phyloP scores from a whole-genome alignment of 2,888 invertebrate species.

The Drosophila dives region DNA sequence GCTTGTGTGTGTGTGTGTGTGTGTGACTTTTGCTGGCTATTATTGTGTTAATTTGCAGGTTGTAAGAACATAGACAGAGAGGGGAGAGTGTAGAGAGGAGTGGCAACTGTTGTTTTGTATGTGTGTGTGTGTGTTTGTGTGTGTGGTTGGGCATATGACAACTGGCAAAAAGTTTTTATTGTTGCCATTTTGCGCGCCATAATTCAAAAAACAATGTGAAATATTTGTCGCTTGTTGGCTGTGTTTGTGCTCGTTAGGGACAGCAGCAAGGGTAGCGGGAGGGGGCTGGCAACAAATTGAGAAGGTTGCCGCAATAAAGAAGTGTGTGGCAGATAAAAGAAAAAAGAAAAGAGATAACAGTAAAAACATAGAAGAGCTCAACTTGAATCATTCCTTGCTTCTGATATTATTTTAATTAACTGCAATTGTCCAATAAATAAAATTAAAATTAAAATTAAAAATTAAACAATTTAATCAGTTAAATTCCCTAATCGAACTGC shows the following conservation, averaged over 20 bases:
- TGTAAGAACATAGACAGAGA: constrained; percentile 11
- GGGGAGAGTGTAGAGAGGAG: not conserved
- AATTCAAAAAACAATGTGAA: constrained; percentile 71
- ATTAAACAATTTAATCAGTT: not conserved
- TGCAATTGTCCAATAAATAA: not conserved
- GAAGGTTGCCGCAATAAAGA: constrained; percentile 9
- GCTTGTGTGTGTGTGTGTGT: constrained; percentile 24
- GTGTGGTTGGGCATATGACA: constrained; percentile 57
- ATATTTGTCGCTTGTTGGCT: constrained; percentile 74
- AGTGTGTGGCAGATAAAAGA: not conserved
- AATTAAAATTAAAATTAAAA: not conserved
- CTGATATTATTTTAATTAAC: not conserved
- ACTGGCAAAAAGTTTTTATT: constrained; percentile 74
- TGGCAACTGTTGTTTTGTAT: constrained; percentile 3
- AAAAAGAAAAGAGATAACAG: not conserved
- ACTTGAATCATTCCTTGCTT: not conserved
- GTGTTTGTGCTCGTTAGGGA: constrained; percentile 26
- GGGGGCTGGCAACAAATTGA: constrained; percentile 19
- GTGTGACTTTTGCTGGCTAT: constrained; percentile 67
- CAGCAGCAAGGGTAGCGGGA: not conserved
- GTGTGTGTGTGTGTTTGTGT: constrained; percentile 26
- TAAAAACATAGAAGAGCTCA: not conserved
- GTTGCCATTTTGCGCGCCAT: constrained; percentile 67
- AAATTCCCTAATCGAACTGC: too few species aligned
- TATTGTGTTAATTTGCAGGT: constrained; percentile 79